Percentiles rank a stretch among this genome's conserved stretches.
These are phyloP conservation scores for Nyctibius bracteatus DNA, from an alignment of 2,113 vertebrate species.

Conservation along the genomic window DNA sequence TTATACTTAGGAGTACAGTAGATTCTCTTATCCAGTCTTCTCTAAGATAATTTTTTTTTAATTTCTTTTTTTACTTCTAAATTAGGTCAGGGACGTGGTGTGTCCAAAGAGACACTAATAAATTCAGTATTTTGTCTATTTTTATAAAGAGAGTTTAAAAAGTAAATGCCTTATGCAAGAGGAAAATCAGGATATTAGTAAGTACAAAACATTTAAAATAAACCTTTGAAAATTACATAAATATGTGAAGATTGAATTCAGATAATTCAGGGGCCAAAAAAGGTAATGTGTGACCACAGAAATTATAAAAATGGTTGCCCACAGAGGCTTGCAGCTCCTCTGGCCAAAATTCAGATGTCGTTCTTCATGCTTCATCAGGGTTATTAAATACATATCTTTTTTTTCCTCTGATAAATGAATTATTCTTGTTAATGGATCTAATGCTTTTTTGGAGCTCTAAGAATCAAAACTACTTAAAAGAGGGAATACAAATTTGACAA, in stretches of 20 bases:
- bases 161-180: neutral
- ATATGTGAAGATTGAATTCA: neutral
- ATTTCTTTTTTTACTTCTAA: neutral
- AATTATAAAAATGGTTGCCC: neutral
- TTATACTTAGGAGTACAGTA: neutral
- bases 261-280: neutral
- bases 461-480: neutral
- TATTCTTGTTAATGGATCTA: neutral
- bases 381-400: neutral
- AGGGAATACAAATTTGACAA: neutral
- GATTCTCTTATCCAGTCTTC: neutral
- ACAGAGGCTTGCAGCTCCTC: neutral
- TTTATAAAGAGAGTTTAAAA: neutral
- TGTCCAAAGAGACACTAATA: neutral
- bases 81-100: neutral
- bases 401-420: neutral
- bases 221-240: neutral
- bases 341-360: neutral
- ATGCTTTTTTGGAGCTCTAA: neutral
- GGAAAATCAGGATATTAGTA: neutral
- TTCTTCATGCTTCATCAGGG: neutral
- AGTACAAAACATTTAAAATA: neutral
- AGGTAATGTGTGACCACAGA: neutral
- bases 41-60: neutral
- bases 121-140: neutral